Evolutionary conservation across 1,140 invertebrate genomes (phyloP), one percentile per base, ranked within the genome.

Genomic region (Frieseomelitta varia): DNA sequence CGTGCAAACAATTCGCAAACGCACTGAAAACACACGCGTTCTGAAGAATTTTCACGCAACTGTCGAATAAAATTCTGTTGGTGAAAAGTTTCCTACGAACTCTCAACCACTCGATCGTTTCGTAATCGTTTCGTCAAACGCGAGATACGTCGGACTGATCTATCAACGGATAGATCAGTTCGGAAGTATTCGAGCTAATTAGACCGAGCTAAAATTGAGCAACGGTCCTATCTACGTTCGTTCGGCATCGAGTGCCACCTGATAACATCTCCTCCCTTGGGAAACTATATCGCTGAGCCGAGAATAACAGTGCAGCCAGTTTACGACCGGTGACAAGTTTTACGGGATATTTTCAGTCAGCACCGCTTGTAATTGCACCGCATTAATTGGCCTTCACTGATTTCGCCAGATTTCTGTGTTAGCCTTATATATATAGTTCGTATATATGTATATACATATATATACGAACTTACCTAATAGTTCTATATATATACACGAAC

Each of bases 171-270:
- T 63, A 53, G 61, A 81, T 74, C 39, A 53, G 47, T 27, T 58
- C 12, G 15, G 6, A 55, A 30, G 47, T 34, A 56, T 56, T 68
- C 77, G 47, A 15, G 30, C 61, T 53, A 81, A 74, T 81, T 74
- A 81, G 56, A 15, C 39, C 14, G n/a, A 47, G 79, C 11, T 81
- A 81, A 81, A 81, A 81, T 81, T 73, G 72, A 55, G 63, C n/a
- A 39, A 2, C n/a, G 17, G 53, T 47, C 17, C n/a, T 19, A 15
- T 34, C 39, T 47, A 34, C 30, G 65, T 69, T 34, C 47, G 30
- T 21, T 12, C 19, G 6, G 17, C 58, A 53, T n/a, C 17, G 47
- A 79, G 79, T 61, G 61, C 69, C 79, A 74, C 79, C 79, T 81
- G 79, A 81, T 81, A 81, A 75, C 58, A 81, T 81, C 79, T 63